These are phyloP conservation scores for Monopterus albus DNA, from an alignment of 2,113 vertebrate genomes.

Conservation along the genomic window DNA sequence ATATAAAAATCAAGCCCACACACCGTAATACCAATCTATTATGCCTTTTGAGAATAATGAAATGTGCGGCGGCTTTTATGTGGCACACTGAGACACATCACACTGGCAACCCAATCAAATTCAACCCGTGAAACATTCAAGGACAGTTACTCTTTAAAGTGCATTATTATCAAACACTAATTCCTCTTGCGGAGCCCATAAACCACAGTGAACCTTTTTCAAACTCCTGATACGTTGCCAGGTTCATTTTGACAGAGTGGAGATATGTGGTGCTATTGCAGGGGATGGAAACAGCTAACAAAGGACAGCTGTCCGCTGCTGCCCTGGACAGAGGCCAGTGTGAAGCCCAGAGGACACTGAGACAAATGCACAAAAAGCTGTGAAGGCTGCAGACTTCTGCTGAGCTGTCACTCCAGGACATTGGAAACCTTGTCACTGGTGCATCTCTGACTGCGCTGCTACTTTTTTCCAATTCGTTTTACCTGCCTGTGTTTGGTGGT, in stretches of 20 bases:
- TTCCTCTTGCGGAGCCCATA: background rate
- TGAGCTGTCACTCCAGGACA: conserved; percentile 26
- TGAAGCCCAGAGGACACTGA: conserved; percentile 31
- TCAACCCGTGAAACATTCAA: background rate
- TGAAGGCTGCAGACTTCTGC: conserved; percentile 14
- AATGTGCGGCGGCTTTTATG: background rate
- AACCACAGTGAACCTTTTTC: conserved; percentile 3
- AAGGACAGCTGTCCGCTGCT: conserved; percentile 46
- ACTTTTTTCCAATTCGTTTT: background rate
- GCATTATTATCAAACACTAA: background rate
- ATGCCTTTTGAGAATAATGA: too few relatives aligned
- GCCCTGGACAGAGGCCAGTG: conserved; percentile 17
- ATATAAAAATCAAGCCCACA: background rate
- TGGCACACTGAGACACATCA: background rate
- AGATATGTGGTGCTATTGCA: conserved; percentile 14
- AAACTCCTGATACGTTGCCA: conserved; percentile 21
- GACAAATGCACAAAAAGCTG: conserved; percentile 24
- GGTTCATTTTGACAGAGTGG: conserved; percentile 16
- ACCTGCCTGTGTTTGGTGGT: background rate
- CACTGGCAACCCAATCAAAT: background rate
- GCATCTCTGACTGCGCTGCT: background rate
- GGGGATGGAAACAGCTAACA: conserved; percentile 3
- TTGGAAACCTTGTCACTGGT: background rate
- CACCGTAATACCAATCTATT: too few relatives aligned
- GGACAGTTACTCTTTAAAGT: background rate